Conservation (phyloP, 2,113 vertebrate species). For the Thomomys bottae region DNA sequence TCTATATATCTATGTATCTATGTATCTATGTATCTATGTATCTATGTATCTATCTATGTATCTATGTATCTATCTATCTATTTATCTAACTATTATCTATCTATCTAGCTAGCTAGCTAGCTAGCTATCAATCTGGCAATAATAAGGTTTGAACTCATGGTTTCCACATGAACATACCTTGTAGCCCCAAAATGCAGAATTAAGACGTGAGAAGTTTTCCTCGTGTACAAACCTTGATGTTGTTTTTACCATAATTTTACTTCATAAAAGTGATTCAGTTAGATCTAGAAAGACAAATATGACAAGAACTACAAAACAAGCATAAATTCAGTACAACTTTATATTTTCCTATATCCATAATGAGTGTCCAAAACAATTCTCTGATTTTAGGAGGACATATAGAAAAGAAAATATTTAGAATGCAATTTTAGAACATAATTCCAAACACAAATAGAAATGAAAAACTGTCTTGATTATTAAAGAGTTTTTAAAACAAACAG, state of each 20-base stretch:
- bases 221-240: background rate
- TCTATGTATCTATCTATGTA: no score
- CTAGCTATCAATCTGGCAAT: no score
- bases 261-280: background rate
- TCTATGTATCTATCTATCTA: no score
- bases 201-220: background rate
- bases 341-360: background rate
- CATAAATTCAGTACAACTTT: background rate
- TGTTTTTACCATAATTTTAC: background rate
- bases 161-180: background rate
- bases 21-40: no score
- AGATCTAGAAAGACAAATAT: background rate
- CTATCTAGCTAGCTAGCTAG: no score
- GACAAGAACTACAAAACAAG: background rate
- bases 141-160: no score
- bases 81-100: no score
- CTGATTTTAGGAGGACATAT: background rate
- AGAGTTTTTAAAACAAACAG: background rate
- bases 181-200: background rate
- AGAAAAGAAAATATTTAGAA: background rate
- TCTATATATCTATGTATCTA: no score
- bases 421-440: background rate
- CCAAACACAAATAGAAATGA: background rate
- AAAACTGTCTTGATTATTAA: slow-evolving; percentile 1
- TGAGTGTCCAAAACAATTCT: background rate